Conservation (phyloP, 2,888 invertebrate genomes). For the Phragmatobia fuliginosa region DNA sequence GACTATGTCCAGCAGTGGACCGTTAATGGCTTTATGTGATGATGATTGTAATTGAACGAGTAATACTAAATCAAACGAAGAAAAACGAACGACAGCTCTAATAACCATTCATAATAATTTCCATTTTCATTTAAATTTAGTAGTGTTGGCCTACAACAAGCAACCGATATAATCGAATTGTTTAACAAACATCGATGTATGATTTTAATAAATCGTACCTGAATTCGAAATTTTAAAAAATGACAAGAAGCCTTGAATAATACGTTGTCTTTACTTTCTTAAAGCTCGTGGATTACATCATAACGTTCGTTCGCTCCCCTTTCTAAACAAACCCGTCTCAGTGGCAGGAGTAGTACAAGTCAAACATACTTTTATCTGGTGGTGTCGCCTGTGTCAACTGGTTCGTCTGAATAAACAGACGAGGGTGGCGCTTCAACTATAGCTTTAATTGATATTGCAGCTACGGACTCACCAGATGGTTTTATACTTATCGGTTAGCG, state of each 20-base stretch:
- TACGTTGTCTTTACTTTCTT: conserved; percentile 26
- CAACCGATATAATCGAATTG: conserved; percentile 8
- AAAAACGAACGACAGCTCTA: not conserved
- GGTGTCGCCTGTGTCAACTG: conserved; percentile 72
- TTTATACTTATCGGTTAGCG: conserved; percentile 51
- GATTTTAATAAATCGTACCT: conserved; percentile 2
- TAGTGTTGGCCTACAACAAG: conserved; percentile 24
- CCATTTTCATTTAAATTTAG: conserved; percentile 11
- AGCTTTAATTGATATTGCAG: conserved; percentile 78
- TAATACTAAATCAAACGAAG: not conserved
- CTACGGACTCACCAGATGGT: conserved; percentile 58
- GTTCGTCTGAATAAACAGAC: conserved; percentile 73
- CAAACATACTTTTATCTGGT: conserved; percentile 83
- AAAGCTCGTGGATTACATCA: conserved; percentile 49
- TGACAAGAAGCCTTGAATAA: conserved; percentile 13
- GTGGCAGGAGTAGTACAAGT: conserved; percentile 76
- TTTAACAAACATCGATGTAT: not conserved
- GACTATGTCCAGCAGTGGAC: too few species aligned
- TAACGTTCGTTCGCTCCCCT: conserved; percentile 56
- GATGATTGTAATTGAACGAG: too few species aligned
- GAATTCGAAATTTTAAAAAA: conserved; percentile 7
- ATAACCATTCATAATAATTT: not conserved
- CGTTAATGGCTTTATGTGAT: too few species aligned
- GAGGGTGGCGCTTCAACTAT: conserved; percentile 73
- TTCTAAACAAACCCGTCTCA: conserved; percentile 64